Evolutionary conservation across 2,113 vertebrate species (phyloP), one percentile per base, ranked within the genome.

Genomic region (Tachycineta bicolor): DNA sequence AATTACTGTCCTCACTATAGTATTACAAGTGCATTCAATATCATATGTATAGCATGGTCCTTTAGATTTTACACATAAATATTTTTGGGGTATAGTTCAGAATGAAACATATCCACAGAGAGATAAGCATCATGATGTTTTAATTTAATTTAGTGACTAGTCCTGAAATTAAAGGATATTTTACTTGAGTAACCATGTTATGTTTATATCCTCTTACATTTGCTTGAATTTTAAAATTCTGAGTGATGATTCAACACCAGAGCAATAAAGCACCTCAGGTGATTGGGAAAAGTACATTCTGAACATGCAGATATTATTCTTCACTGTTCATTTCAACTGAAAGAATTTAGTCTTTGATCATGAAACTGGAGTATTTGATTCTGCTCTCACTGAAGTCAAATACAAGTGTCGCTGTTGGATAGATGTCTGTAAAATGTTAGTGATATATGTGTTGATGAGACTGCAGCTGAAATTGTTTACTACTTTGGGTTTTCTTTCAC

Each of bases 101-200:
- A 46, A 46, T 70, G 64, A 89, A 94, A 71, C 73, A 58, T 18
- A 75, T 55, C 86, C 83, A 86, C 37, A 78, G 85, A 89, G 80
- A 90, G 64, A 89, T 87, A 95, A 70, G 6, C n/a, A 91, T 91
- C 59, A 33, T 79, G 22, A 71, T 73, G 89, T 67, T 94, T 94
- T 94, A 77, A 89, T 94, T 83, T 96, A 96, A 94, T 92, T 95
- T 77, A 67, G 37, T 85, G 74, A 87, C 60, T 78, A 77, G 53
- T 82, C 12, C 37, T 83, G 85, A 83, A 91, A 85, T 93, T 76
- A 93, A 94, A 93, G 16, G 47, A 41, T 89, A 64, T 96, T 91
- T 94, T 60, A 76, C 9, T 82, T 87, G 82, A 87, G n/a, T 85
- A 93, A 87, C 64, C 39, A 28, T 87, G 67, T 79, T 96, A 90